Evolutionary conservation across 2,797 vertebrate species (phyloP), one percentile per base, ranked within the genome.

Genomic region (Graptemys geographica): DNA sequence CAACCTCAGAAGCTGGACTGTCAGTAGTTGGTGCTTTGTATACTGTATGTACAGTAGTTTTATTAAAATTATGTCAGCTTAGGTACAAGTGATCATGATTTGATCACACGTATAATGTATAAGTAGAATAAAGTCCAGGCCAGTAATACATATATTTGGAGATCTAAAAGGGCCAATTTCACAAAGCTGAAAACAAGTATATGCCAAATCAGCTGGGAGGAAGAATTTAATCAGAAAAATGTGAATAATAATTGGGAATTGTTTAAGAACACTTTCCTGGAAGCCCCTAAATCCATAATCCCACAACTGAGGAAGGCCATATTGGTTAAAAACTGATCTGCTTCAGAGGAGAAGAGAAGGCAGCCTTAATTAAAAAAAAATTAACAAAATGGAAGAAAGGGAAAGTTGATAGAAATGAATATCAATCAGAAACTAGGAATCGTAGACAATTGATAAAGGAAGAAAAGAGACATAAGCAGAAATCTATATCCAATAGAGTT

Each of bases 21-120:
- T 4, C 31, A 41, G 0, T 55, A 44, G 5, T 19, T 27, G 5
- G 1, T 2, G 33, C 33, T 69, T 69, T 69, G 33, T 65, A 3
- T 31, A n/a, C 31, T 52, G 25, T 15, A 51, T 83, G 44, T 57
- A 25, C 44, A 93, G 25, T 1, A 51, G 3, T 13, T 56, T 55
- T 55, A 55, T 55, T 55, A 69, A 69, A 69, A 69, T 69, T 37
- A 37, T 69, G 33, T n/a, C 37, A 69, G 4, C n/a, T 69, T 37
- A 69, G 8, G n/a, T 37, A 69, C 18, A 37, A 21, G 19, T 16
- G 57, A 62, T 62, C 28, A 62, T 33, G 57, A 62, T 62, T 69
- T 37, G 65, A 69, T 37, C 65, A 37, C n/a, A 69, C 11, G 5
- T 37, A n/a, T 65, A 37, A 69, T 37, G 62, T 37, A 16, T n/a